These are phyloP conservation scores for Mirounga angustirostris DNA, from an alignment of 2,113 vertebrate species.

Conservation along the genomic window DNA sequence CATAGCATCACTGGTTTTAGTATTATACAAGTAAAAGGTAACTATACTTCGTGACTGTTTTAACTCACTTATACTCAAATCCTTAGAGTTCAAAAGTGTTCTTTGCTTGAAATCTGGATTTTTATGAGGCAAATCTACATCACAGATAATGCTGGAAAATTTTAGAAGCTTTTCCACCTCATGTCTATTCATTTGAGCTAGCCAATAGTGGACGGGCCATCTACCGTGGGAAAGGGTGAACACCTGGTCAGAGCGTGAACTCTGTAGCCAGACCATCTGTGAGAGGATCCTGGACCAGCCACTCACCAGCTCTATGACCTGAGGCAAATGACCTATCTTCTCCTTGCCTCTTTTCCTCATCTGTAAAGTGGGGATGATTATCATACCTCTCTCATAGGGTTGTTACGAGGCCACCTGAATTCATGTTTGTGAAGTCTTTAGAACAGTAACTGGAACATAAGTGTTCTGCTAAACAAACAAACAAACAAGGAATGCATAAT, in stretches of 20 bases:
- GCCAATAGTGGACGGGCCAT: not conserved
- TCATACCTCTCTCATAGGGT: not conserved
- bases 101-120: conserved; percentile 8
- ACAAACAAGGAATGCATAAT: not conserved
- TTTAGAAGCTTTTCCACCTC: not conserved
- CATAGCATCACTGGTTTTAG: not conserved
- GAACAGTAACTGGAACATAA: not conserved
- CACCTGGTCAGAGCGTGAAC: not conserved
- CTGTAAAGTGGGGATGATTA: not conserved
- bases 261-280: not conserved
- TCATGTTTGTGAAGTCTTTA: not conserved
- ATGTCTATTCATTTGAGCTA: not conserved
- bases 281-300: not conserved
- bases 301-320: not conserved
- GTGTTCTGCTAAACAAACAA: not conserved
- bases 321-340: not conserved
- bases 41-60: not conserved
- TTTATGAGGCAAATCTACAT: not conserved
- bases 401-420: not conserved
- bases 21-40: not conserved
- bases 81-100: not conserved
- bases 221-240: not conserved
- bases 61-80: not conserved
- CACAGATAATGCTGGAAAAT: not conserved
- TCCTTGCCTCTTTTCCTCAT: not conserved